Base-by-base conservation (phyloP, 2,113 vertebrate genomes). In the Toxotes chatareus region DNA sequence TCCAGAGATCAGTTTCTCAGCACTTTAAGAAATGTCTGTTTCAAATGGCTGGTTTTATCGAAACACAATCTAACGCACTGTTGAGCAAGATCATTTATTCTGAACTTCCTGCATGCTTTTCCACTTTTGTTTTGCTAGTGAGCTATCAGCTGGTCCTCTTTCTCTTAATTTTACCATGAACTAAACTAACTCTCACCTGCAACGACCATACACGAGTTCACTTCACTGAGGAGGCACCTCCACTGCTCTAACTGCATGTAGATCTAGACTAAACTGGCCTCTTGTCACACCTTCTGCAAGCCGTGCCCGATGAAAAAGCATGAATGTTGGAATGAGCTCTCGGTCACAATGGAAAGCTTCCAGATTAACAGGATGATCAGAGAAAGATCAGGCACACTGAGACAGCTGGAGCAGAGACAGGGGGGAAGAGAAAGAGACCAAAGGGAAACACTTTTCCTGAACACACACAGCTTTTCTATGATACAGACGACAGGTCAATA, bases 351-450 rank as follows among this genome's bases (percentile, higher is more conserved):
- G 19, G 51, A 76, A 81, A 79, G 80, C 65, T n/a, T 66, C 69
- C 68, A 75, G 79, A 80, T 60, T 42, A 85, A 88, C 55, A 57
- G 56, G 17, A 66, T 57, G 69, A 83, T 79, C 65, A 81, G 70
- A 79, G 64, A 42, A 68, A 73, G 73, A 57, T 79, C 67, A 60
- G 77, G 66, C 56, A 16, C 42, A 56, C 27, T 7, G n/a, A 76
- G 78, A 72, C 57, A 63, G 59, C 67, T 27, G 81, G 55, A 76
- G 67, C 32, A 17, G 49, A 76, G 49, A 59, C 75, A 61, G 34
- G 42, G 38, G 63, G 53, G 42, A 68, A 57, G 47, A 17, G 1
- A 44, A 73, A 34, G 46, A 75, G 64, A 71, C 82, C 56, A 67
- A 66, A 71, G 31, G 40, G 21, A 84, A 55, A 63, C n/a, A 44